phyloP scores from a whole-genome alignment of 2,888 invertebrate species.

The Drosophila lacicola region DNA sequence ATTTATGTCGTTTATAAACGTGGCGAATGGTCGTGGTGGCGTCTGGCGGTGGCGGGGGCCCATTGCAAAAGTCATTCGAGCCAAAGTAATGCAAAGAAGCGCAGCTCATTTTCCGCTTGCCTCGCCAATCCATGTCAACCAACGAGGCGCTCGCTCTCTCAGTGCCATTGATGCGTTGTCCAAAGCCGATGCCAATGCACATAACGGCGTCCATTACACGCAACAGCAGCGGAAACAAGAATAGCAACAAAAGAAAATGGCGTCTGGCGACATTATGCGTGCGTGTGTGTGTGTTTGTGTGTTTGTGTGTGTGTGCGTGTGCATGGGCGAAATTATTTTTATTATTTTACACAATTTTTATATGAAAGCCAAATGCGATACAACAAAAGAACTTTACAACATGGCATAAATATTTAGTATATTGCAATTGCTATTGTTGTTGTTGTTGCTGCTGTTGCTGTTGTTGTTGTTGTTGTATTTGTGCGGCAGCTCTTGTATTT shows the following conservation, averaged over 20 bases:
- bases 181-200: constrained; percentile 62
- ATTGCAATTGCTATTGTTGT: constrained; percentile 59
- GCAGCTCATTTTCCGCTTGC: not conserved
- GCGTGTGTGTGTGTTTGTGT: constrained; percentile 5
- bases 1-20: constrained; percentile 65
- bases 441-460: constrained; percentile 21
- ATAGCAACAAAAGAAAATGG: constrained; percentile 63
- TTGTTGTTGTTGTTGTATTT: constrained; percentile 24
- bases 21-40: not conserved
- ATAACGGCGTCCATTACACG: constrained; percentile 76
- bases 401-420: constrained; percentile 75
- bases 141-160: not conserved
- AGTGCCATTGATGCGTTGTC: constrained; percentile 14
- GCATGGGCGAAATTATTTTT: constrained; percentile 69
- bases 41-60: not conserved
- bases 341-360: constrained; percentile 79
- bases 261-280: constrained; percentile 67
- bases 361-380: constrained; percentile 62
- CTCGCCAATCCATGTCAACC: not conserved
- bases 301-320: constrained; percentile 11
- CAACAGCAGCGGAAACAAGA: constrained; percentile 57
- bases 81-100: constrained; percentile 66
- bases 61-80: constrained; percentile 59
- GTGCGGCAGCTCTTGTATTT: constrained; percentile 55
- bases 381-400: constrained; percentile 70